phyloP scores from a whole-genome alignment of 30 jellyfish, hydroid and myxozoan genomes.

The Hydractinia echinata region DNA sequence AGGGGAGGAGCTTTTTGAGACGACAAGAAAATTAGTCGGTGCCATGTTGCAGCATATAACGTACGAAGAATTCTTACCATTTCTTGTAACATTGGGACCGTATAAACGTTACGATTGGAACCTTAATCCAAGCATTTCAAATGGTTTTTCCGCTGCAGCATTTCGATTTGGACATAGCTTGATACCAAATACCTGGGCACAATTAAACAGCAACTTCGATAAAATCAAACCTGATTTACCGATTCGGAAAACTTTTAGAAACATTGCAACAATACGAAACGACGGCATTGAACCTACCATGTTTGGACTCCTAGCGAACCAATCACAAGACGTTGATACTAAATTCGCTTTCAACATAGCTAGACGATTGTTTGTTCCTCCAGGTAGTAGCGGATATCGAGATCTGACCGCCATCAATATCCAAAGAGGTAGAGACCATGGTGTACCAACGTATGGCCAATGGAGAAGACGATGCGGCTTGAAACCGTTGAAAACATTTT shows the following conservation, averaged over 20 bases:
- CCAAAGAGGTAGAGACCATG: constrained; percentile 55
- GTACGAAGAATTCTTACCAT: constrained; percentile 26
- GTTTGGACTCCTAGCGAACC: constrained; percentile 21
- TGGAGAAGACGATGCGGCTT: constrained; percentile 12
- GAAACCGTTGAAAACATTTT: not conserved
- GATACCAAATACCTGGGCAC: constrained; percentile 19
- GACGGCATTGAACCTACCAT: constrained; percentile 33
- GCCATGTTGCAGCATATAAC: constrained; percentile 36
- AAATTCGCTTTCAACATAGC: not conserved
- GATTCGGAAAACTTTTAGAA: constrained; percentile 12
- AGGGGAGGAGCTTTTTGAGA: constrained; percentile 30
- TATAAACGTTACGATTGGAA: constrained; percentile 24
- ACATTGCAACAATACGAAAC: not conserved
- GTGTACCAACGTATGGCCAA: constrained; percentile 29
- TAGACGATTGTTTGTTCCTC: constrained; percentile 17
- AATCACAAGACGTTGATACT: constrained; percentile 20
- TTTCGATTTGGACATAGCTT: constrained; percentile 43
- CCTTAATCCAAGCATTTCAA: constrained; percentile 19
- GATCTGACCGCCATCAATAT: constrained; percentile 39
- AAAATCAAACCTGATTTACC: not conserved
- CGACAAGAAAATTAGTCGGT: constrained; percentile 36
- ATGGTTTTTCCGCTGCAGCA: constrained; percentile 42
- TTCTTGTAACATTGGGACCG: not conserved
- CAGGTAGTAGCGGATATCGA: not conserved
- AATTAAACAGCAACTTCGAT: constrained; percentile 11